Conservation (phyloP, 2,888 invertebrate genomes). For the Steromphala cineraria region DNA sequence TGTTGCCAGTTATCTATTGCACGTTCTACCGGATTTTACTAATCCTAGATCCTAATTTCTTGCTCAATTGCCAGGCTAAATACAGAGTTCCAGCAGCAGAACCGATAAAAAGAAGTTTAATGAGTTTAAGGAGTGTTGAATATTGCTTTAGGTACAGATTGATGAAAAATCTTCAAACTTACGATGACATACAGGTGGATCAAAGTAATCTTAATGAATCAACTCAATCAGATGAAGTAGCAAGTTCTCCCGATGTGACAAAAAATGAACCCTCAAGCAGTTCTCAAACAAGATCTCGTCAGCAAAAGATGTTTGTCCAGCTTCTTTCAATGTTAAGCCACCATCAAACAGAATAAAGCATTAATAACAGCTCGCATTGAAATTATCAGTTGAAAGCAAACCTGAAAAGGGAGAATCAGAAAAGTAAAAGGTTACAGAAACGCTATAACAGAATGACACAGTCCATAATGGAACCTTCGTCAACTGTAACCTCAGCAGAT, state of each 20-base stretch:
- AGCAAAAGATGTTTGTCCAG: background rate
- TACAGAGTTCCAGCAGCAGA: too few species aligned
- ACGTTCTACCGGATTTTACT: too few species aligned
- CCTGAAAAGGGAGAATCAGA: background rate
- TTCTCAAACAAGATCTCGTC: background rate
- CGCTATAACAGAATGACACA: background rate
- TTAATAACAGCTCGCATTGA: background rate
- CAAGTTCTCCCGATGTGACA: background rate
- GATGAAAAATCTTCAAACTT: too few species aligned
- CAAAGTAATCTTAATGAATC: background rate
- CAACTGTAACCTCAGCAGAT: background rate
- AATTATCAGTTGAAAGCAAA: slow-evolving; percentile 8
- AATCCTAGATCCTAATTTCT: too few species aligned
- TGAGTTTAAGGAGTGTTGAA: too few species aligned
- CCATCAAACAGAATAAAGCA: background rate
- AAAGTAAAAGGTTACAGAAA: background rate
- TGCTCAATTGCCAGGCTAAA: too few species aligned
- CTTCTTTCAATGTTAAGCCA: background rate
- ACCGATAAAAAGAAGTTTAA: too few species aligned
- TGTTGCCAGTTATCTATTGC: too few species aligned
- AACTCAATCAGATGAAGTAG: background rate
- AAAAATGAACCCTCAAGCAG: background rate
- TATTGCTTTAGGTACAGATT: too few species aligned
- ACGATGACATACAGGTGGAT: too few species aligned
- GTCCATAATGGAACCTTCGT: background rate